Percentiles rank a stretch among this genome's conserved stretches.
phyloP scores from a whole-genome alignment of 2,113 vertebrate genomes.

The Triplophysa tibetana region DNA sequence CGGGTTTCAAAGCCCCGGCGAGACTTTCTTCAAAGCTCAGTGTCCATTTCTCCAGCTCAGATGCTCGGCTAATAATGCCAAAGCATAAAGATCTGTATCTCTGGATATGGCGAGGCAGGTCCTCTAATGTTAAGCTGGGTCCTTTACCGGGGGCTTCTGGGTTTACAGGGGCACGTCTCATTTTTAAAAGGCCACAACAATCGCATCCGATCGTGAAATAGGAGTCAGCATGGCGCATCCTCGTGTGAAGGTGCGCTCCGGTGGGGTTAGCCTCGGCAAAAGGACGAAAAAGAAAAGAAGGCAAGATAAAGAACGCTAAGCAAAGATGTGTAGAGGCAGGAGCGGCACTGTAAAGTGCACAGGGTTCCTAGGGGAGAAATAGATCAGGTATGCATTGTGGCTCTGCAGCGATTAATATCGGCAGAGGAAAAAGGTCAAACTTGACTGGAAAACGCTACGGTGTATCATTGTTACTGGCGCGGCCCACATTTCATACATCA shows the following conservation, averaged over 20 bases:
- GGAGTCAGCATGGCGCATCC: slow-evolving; percentile 61
- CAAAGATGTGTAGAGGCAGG: slow-evolving; percentile 41
- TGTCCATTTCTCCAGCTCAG: slow-evolving; percentile 67
- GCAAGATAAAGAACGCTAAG: slow-evolving; percentile 37
- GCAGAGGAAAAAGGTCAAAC: slow-evolving; percentile 73
- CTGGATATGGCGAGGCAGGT: slow-evolving; percentile 65
- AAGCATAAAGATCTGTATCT: slow-evolving; percentile 69
- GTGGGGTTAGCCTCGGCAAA: slow-evolving; percentile 39
- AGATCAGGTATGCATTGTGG: slow-evolving; percentile 71
- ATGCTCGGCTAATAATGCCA: slow-evolving; percentile 73
- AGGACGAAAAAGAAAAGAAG: neutral
- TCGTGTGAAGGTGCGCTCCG: slow-evolving; percentile 58
- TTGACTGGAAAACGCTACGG: slow-evolving; percentile 70
- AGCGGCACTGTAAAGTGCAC: slow-evolving; percentile 56
- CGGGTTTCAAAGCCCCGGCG: slow-evolving; percentile 44
- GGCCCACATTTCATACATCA: slow-evolving; percentile 71
- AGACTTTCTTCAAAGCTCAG: slow-evolving; percentile 60
- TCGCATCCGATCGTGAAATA: slow-evolving; percentile 68
- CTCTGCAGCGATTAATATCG: slow-evolving; percentile 73
- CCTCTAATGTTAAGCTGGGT: slow-evolving; percentile 62
- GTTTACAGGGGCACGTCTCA: slow-evolving; percentile 63
- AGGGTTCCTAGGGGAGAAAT: slow-evolving; percentile 64
- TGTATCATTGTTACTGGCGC: slow-evolving; percentile 73
- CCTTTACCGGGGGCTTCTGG: slow-evolving; percentile 54
- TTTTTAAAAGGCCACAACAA: slow-evolving; percentile 73